Evolutionary conservation across 2,888 invertebrate genomes (phyloP).

Genomic region (Ophion costatus): DNA sequence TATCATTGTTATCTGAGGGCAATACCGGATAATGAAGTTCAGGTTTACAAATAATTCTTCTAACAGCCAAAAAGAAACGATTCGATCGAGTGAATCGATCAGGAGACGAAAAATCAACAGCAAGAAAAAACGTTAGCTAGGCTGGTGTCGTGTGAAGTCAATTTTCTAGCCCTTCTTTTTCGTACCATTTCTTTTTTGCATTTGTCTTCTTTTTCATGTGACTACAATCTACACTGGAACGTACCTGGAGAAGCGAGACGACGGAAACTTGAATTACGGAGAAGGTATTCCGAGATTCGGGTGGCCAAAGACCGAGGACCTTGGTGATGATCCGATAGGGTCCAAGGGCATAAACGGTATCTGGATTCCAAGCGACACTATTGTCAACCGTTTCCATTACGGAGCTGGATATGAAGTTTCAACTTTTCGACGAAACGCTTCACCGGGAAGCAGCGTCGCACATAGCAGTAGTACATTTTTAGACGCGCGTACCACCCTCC

Average conservation of each 20-base stretch:
- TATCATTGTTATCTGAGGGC: constrained; percentile 63
- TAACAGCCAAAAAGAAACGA: not conserved
- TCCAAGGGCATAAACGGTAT: constrained; percentile 38
- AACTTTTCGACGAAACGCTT: not conserved
- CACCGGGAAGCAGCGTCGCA: not conserved
- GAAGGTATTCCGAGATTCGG: constrained; percentile 24
- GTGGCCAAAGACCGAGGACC: constrained; percentile 45
- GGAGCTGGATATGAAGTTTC: not conserved
- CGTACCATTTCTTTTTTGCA: not conserved
- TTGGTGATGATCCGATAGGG: constrained; percentile 17
- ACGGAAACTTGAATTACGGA: constrained; percentile 31
- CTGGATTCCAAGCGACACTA: constrained; percentile 24
- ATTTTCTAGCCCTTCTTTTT: not conserved
- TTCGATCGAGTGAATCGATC: not conserved
- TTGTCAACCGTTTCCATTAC: not conserved
- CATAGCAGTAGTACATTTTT: not conserved
- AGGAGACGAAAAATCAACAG: not conserved
- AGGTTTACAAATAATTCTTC: not conserved
- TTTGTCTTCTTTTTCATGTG: not conserved
- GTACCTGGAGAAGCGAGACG: constrained; percentile 5
- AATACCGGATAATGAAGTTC: not conserved
- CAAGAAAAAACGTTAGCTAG: not conserved
- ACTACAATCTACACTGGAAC: not conserved
- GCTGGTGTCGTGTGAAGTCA: not conserved
- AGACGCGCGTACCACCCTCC: not conserved